Base-by-base conservation (phyloP, 2,113 vertebrate species). In the Speoplatyrhinus poulsoni region DNA sequence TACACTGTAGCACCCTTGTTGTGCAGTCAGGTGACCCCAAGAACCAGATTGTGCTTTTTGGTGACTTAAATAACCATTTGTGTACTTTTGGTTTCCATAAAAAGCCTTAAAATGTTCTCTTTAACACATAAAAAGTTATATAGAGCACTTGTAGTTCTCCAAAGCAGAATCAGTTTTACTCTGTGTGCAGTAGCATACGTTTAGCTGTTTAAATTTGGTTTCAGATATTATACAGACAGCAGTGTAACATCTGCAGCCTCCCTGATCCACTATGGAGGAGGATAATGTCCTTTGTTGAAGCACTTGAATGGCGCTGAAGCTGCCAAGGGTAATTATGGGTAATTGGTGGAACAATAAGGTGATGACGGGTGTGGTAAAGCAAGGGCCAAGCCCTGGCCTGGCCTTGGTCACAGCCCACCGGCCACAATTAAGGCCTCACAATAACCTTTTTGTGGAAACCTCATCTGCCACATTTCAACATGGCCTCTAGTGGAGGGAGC, bases 271-370 rank as follows among this genome's bases (percentile, higher is more conserved):
- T 61, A 65, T 16, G 70, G 75, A 76, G 55, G 70, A 85, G 82
- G 72, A 67, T 84, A 87, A 76, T 69, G n/a, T 76, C 88, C 67
- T 89, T 88, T 90, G 85, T 90, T 67, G 73, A 50, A 3, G 9
- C 67, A 66, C 58, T 75, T 88, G 84, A 88, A 87, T 87, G 78
- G 72, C 65, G 26, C 79, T 76, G 59, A 78, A 16, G 61, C 83
- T 91, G 87, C 88, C 88, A 91, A 79, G 81, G 77, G 90, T 90
- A 89, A 92, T 92, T 91, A 92, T 56, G 79, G 78, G 85, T 91
- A 92, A 92, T 90, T 87, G 87, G 82, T 52, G 70, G 85, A 82
- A 92, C 90, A 92, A 92, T 90, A 73, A 89, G 82, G 87, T 33
- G 89, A 88, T 90, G 92, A 92, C 90, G 92, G 86, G 87, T 83